These are phyloP conservation scores for Cephonodes hylas DNA, from an alignment of 2,888 invertebrate species.

Conservation along the genomic window DNA sequence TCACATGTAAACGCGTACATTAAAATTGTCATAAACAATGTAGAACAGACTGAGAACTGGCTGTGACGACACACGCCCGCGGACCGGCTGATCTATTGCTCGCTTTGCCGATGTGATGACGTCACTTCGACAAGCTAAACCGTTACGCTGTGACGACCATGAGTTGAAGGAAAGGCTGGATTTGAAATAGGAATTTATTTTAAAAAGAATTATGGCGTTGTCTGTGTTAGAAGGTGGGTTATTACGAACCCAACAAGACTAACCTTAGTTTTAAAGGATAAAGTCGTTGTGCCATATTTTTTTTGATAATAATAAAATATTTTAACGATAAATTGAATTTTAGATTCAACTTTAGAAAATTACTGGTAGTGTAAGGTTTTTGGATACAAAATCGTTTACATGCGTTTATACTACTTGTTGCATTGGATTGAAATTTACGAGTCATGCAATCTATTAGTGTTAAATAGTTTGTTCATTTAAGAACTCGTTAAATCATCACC, in stretches of 20 bases:
- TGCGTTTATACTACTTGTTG: too few species aligned
- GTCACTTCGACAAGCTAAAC: neutral
- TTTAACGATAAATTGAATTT: neutral
- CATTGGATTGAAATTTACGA: too few species aligned
- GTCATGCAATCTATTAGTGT: too few species aligned
- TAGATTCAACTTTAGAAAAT: too few species aligned
- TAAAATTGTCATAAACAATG: neutral
- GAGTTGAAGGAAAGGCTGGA: neutral
- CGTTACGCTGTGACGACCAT: neutral
- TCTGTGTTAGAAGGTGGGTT: too few species aligned
- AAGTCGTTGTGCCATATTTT: neutral
- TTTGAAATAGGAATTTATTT: too few species aligned
- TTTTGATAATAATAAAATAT: neutral
- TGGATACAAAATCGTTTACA: too few species aligned
- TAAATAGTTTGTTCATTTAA: too few species aligned
- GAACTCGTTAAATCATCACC: too few species aligned
- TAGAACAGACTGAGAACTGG: neutral
- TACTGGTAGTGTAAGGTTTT: too few species aligned
- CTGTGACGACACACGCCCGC: neutral
- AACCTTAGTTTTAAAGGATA: neutral
- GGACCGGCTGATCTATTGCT: neutral
- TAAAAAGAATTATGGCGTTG: too few species aligned
- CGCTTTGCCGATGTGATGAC: neutral
- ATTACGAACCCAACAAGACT: too few species aligned
- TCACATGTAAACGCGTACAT: neutral